Conservation (phyloP, 1,140 invertebrate genomes). For the Bursaphelenchus mucronatus region DNA sequence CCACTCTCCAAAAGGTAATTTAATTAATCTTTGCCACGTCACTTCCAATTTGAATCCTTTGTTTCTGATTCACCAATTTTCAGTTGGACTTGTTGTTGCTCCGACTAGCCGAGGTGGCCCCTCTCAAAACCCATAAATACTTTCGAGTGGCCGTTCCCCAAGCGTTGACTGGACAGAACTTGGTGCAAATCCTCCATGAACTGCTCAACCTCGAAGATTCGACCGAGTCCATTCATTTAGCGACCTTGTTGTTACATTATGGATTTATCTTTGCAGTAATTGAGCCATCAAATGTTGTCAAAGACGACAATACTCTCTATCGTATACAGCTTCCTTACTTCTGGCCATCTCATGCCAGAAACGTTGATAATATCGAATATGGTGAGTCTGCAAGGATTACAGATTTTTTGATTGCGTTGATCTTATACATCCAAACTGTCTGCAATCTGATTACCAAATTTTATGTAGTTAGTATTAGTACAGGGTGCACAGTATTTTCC, state of each 20-base stretch:
- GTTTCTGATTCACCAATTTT: conserved; percentile 18
- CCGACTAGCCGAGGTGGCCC: conserved; percentile 41
- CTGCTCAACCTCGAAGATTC: conserved; percentile 48
- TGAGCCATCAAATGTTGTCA: conserved; percentile 33
- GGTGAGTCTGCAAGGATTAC: conserved; percentile 28
- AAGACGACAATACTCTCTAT: conserved; percentile 59
- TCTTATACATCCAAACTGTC: background rate
- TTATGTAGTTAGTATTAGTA: no score
- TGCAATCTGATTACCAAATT: no score
- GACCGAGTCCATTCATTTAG: conserved; percentile 54
- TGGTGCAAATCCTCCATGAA: conserved; percentile 54
- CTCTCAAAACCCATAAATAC: conserved; percentile 54
- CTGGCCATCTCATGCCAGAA: conserved; percentile 58
- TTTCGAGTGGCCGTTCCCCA: conserved; percentile 60
- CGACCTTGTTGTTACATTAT: conserved; percentile 56
- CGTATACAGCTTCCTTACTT: conserved; percentile 59
- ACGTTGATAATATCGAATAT: conserved; percentile 60
- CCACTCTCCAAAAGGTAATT: no score
- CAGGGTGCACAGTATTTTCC: no score
- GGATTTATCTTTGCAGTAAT: conserved; percentile 57
- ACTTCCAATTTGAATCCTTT: background rate
- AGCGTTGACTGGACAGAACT: conserved; percentile 52
- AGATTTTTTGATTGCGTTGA: conserved; percentile 2
- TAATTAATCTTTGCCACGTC: no score
- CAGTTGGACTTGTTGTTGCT: conserved; percentile 45